Conservation (phyloP, 2,113 vertebrate species). For the Nothobranchius furzeri region DNA sequence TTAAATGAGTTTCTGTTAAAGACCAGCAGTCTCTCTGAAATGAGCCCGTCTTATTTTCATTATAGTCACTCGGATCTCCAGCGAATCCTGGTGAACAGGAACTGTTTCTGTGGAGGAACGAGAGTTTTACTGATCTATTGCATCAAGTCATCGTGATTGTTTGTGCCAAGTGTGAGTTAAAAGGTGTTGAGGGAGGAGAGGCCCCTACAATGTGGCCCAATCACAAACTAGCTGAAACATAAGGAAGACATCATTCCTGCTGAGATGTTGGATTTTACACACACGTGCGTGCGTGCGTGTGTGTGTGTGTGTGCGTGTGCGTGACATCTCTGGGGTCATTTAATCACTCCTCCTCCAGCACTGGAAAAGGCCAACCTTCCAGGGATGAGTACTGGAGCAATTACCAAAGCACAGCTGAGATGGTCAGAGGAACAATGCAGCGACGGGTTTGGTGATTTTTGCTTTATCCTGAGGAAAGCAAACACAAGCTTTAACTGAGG, state of each 20-base stretch:
- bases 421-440: constrained; percentile 64
- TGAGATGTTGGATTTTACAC: constrained; percentile 34
- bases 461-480: no score
- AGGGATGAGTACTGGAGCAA: constrained; percentile 59
- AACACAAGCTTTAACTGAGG: no score
- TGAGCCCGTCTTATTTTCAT: constrained; percentile 49
- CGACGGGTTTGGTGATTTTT: constrained; percentile 55
- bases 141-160: constrained; percentile 17
- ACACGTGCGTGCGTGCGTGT: constrained; percentile 31
- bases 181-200: constrained; percentile 10
- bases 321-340: constrained; percentile 71
- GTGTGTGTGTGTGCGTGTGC: constrained; percentile 38
- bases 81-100: constrained; percentile 15
- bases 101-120: neutral
- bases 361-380: constrained; percentile 69
- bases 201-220: constrained; percentile 14
- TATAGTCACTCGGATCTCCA: constrained; percentile 7
- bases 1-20: constrained; percentile 8
- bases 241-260: constrained; percentile 32
- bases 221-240: constrained; percentile 25
- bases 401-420: constrained; percentile 66
- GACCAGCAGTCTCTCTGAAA: constrained; percentile 3
- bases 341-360: constrained; percentile 66
- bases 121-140: constrained; percentile 6
- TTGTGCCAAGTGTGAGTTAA: constrained; percentile 19